Evolutionary conservation across 2,888 invertebrate species (phyloP), one percentile per base, ranked within the genome.

Genomic region (Cynaeus angustus): DNA sequence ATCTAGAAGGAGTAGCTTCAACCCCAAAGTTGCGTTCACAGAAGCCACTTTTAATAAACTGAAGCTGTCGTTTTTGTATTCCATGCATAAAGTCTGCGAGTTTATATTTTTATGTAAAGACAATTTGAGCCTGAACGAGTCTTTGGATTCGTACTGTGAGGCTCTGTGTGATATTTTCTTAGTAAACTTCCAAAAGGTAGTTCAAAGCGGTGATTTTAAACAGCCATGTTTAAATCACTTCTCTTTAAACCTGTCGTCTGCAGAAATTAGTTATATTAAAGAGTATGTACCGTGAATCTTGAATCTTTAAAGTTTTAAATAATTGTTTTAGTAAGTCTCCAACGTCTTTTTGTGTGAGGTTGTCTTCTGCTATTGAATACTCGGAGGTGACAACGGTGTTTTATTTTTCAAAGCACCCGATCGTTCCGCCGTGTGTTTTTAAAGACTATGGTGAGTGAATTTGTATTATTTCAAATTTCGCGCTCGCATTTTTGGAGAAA

Each of bases 351-450:
- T 68, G 75, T 12, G 61, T 78, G 46, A 56, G 68, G 46, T 72
- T 78, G 30, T 10, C 0, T 6, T 52, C 52, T 13, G 2, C 3
- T 1, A 2, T 52, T 74, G 65, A 16, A 9, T 74, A 73, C 26
- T n/a, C 65, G 0, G 72, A 72, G 56, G 33, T 71, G 43, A 72
- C 70, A 13, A 78, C 76, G 13, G 66, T 68, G 10, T 76, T 74
- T 67, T 61, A 76, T 62, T 45, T 78, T 14, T 74, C 76, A 9
- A 68, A 72, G 41, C 64, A 65, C 55, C 72, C 74, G 37, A 75
- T 78, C 33, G 68, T 76, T 66, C 78, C 78, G 1, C 70, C 74
- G 28, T 59, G 41, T 7, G 70, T 78, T 56, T 77, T 67, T 62
- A 38, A 76, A 66, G 65, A 72, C 70, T 75, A 73, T 64, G 72